Evolutionary conservation across 2,113 vertebrate genomes (phyloP), one percentile per base, ranked within the genome.

Genomic region (Canis aureus): DNA sequence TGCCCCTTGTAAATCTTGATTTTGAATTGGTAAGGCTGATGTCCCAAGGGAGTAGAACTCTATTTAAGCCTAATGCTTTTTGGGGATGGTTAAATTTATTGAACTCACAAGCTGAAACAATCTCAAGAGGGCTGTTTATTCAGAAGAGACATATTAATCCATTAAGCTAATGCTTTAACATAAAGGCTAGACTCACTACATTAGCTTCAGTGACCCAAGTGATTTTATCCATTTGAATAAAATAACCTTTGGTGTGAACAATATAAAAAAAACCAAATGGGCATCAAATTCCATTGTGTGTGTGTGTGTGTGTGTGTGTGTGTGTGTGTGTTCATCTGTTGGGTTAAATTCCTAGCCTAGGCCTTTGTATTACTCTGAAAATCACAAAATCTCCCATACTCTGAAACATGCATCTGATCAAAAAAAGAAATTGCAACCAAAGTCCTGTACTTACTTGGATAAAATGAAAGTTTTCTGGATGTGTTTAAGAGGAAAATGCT

Each of bases 101-200:
- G 80, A 84, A 80, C 64, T 97, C 67, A 78, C 69, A 78, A 49
- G 51, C 93, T 78, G 57, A 92, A 86, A 89, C 43, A 91, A 64
- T 93, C 96, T 97, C 95, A 83, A 93, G 96, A 91, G 97, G 57
- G 83, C 89, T 96, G 35, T 98, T 96, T 96, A 92, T 97, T 94
- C 92, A 95, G 78, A 97, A 35, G 53, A 97, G 78, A 64, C 73
- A 84, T 85, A 95, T 94, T 88, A 94, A 94, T 97, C 80, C 95
- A 94, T 90, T 97, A 92, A 89, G 86, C 15, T 97, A 96, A 95
- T 86, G 74, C n/a, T 95, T 92, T 92, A 92, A 93, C 85, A 82
- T 87, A 69, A 97, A 66, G 20, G 32, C 60, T 82, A 94, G 79
- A 95, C 74, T 96, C 91, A 64, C 93, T 96, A 86, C 84, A 74